Evolutionary conservation across 2,797 vertebrate genomes (phyloP).

Genomic region (Cryptoprocta ferox): DNA sequence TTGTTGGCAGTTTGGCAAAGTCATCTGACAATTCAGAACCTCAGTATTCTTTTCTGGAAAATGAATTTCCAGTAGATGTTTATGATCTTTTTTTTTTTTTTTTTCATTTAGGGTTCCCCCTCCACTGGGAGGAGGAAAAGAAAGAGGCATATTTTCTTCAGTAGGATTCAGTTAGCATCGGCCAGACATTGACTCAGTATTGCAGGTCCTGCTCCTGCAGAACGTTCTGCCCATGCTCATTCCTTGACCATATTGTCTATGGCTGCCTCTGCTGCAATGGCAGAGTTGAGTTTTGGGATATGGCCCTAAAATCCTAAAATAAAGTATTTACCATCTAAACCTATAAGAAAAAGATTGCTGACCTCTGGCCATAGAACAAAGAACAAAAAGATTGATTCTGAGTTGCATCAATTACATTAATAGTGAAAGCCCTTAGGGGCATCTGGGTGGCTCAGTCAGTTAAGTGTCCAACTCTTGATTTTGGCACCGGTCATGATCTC

Average conservation of each 20-base stretch:
- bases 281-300: background rate
- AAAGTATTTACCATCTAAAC: background rate
- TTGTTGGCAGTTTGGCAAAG: background rate
- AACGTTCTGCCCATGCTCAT: background rate
- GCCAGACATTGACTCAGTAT: background rate
- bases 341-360: background rate
- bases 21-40: background rate
- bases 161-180: background rate
- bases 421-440: background rate
- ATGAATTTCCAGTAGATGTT: background rate
- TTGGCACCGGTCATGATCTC: too few relatives aligned
- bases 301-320: background rate
- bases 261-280: background rate
- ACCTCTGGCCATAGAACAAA: background rate
- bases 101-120: background rate
- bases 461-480: too few relatives aligned
- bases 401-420: background rate
- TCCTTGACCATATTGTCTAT: background rate
- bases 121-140: background rate
- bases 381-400: background rate
- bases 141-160: background rate
- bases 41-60: background rate
- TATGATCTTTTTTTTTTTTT: background rate
- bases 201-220: accelerated
- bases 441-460: too few relatives aligned